phyloP scores from a whole-genome alignment of 2,113 vertebrate species.

The Odobenus rosmarus region DNA sequence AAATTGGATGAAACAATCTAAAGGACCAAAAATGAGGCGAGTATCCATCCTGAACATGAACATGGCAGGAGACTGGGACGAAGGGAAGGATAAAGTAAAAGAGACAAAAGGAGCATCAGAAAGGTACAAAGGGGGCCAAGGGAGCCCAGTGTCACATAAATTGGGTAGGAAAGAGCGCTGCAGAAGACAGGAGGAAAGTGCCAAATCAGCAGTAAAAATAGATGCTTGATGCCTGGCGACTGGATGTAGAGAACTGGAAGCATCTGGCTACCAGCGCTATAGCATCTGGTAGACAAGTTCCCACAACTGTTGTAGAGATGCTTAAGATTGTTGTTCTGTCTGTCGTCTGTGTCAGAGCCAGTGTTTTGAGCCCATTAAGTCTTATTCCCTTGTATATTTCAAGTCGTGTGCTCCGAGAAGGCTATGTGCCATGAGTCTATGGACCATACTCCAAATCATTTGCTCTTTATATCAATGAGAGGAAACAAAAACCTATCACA shows the following conservation, averaged over 20 bases:
- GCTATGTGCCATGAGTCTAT: not conserved
- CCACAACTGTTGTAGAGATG: accelerated
- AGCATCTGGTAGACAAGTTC: not conserved
- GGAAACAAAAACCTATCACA: not conserved
- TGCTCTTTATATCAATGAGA: not conserved
- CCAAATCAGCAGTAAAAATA: not conserved
- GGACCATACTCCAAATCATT: not conserved
- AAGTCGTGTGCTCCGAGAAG: not conserved
- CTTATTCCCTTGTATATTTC: not conserved
- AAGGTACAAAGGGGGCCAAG: not conserved
- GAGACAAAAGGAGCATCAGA: no score
- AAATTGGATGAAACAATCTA: not conserved
- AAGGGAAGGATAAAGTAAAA: not conserved
- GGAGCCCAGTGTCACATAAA: not conserved
- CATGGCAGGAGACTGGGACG: no score
- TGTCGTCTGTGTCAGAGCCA: not conserved
- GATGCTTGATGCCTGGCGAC: not conserved
- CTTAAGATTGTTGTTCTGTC: accelerated
- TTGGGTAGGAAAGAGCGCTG: not conserved
- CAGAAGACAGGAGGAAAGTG: not conserved
- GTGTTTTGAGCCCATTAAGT: no score
- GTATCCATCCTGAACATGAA: accelerated
- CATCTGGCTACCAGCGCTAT: not conserved
- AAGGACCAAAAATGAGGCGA: accelerated
- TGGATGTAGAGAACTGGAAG: not conserved